A percentile compares a stretch with the other conserved stretches of the same genome.
phyloP scores from a whole-genome alignment of 2,113 vertebrate genomes.

The Numida meleagris region DNA sequence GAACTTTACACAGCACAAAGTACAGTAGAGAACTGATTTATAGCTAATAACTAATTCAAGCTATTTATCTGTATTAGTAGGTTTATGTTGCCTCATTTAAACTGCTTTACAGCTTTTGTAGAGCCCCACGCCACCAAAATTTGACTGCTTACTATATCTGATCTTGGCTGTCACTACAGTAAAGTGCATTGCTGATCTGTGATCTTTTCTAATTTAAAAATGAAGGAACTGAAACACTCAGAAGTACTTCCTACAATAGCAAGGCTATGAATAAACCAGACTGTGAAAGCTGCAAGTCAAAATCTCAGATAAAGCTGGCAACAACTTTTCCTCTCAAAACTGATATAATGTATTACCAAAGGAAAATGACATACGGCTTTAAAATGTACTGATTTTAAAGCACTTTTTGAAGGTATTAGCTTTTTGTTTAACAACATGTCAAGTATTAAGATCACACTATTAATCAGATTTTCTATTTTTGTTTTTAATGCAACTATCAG shows the following conservation, averaged over 20 bases:
- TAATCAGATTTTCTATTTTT: neutral
- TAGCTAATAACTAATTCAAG: neutral
- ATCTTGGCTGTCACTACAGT: neutral
- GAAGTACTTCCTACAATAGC: neutral
- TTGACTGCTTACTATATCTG: neutral
- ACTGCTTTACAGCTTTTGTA: neutral
- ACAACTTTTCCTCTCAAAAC: neutral
- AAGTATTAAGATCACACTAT: neutral
- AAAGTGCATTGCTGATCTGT: neutral
- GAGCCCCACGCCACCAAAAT: neutral
- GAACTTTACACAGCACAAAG: neutral
- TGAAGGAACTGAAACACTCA: neutral
- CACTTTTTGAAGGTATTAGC: neutral
- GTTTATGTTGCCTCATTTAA: neutral
- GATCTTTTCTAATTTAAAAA: neutral
- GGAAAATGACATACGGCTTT: neutral
- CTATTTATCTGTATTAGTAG: neutral
- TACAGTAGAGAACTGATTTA: neutral
- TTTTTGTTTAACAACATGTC: neutral
- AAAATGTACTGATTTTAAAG: neutral
- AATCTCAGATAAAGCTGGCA: neutral
- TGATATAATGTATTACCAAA: neutral
- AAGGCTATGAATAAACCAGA: neutral
- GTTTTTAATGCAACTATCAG: neutral
- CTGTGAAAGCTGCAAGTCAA: neutral